Conservation (phyloP, 2,888 invertebrate species). For the Arrhopalites spinosus region DNA sequence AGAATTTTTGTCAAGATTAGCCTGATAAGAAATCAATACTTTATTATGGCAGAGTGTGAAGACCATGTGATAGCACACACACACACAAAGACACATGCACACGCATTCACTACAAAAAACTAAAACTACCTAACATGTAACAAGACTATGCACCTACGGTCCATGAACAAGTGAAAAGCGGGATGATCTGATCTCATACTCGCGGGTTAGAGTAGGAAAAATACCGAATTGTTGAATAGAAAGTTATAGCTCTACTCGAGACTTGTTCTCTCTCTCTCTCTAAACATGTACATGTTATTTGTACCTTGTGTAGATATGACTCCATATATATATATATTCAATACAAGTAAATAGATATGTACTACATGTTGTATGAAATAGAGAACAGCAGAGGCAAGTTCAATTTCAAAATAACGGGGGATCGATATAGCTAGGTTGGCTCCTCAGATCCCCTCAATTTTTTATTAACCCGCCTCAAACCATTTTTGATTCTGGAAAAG, state of each 20-base stretch:
- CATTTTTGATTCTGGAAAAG: slow-evolving; percentile 56
- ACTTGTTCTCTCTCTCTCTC: slow-evolving; percentile 11
- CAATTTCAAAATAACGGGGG: slow-evolving; percentile 47
- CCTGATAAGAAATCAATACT: slow-evolving; percentile 42
- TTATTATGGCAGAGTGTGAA: slow-evolving; percentile 40
- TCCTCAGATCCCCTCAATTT: slow-evolving; percentile 53
- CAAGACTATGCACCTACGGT: too few species aligned
- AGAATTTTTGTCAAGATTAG: slow-evolving; percentile 42
- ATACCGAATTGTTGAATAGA: slow-evolving; percentile 18
- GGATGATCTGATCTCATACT: slow-evolving; percentile 44
- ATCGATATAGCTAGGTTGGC: slow-evolving; percentile 51
- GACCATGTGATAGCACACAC: slow-evolving; percentile 29
- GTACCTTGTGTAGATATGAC: too few species aligned
- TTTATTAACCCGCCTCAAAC: slow-evolving; percentile 57
- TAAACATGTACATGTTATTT: too few species aligned
- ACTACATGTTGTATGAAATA: slow-evolving; percentile 15
- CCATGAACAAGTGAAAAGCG: slow-evolving; percentile 22
- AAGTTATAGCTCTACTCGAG: neutral
- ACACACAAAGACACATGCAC: slow-evolving; percentile 23
- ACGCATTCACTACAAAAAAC: neutral
- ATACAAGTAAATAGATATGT: slow-evolving; percentile 30
- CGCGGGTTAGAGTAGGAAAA: slow-evolving; percentile 40
- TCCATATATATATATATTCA: too few species aligned
- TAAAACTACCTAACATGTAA: neutral
- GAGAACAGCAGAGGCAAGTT: slow-evolving; percentile 42